phyloP scores from a whole-genome alignment of 2,797 vertebrate genomes.

The Coracias cyanogaster region DNA sequence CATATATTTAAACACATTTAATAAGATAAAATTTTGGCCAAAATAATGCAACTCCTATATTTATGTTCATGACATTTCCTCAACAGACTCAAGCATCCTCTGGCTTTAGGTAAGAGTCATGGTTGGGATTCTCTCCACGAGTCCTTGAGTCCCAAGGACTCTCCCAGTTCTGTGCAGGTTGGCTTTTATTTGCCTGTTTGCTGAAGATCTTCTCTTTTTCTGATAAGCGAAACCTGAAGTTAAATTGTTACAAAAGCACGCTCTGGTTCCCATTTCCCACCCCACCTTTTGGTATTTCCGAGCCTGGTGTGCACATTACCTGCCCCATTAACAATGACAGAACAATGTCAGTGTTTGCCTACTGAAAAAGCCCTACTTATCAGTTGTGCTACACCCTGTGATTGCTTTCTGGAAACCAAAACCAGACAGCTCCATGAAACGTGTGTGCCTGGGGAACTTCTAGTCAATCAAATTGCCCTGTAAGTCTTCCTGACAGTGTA shows the following conservation, averaged over 20 bases:
- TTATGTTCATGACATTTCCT: too few relatives aligned
- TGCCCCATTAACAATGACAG: background rate
- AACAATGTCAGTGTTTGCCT: background rate
- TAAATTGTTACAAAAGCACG: background rate
- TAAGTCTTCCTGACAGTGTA: background rate
- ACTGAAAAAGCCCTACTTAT: background rate
- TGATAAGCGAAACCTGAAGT: background rate
- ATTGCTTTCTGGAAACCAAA: background rate
- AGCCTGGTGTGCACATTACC: rapidly evolving
- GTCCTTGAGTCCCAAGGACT: background rate
- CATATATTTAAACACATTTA: too few relatives aligned
- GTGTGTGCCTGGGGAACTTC: background rate
- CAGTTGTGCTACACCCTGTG: background rate
- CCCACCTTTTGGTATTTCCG: background rate
- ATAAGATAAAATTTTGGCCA: too few relatives aligned
- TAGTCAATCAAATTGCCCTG: background rate
- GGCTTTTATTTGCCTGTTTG: background rate
- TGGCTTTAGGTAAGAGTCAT: too few relatives aligned
- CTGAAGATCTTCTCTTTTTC: background rate
- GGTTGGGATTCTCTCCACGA: background rate
- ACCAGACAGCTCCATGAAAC: background rate
- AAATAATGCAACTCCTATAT: too few relatives aligned
- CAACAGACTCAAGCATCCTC: too few relatives aligned
- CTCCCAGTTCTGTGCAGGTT: background rate
- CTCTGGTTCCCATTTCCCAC: background rate